A percentile compares a stretch with the other conserved stretches of the same genome.
Evolutionary conservation across 2,888 invertebrate species (phyloP).

Genomic region (Euzophera pinguis): DNA sequence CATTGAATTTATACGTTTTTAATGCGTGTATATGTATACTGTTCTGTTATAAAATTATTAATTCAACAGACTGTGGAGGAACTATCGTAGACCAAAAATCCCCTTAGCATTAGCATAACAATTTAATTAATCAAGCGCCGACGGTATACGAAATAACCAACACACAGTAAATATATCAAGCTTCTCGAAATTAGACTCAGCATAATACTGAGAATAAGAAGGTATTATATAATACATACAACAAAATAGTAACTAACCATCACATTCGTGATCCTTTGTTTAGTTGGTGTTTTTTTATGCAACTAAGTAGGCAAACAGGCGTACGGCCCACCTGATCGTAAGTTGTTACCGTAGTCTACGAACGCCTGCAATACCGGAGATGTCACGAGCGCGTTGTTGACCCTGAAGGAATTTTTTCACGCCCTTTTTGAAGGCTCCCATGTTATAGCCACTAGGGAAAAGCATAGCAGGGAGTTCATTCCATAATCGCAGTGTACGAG

Average conservation of each 20-base stretch:
- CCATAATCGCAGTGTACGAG: too few relatives aligned
- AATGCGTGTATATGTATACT: background rate
- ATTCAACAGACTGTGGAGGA: constrained; percentile 17
- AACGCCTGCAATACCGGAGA: too few relatives aligned
- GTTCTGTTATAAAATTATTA: constrained; percentile 16
- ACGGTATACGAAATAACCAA: constrained; percentile 23
- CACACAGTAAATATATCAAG: constrained; percentile 7
- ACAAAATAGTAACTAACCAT: background rate
- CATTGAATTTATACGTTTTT: background rate
- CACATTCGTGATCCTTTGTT: too few relatives aligned
- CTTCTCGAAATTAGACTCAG: constrained; percentile 1
- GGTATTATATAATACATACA: background rate
- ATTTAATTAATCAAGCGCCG: constrained; percentile 67
- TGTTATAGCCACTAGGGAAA: too few relatives aligned
- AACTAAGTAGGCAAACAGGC: too few relatives aligned
- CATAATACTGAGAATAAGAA: background rate
- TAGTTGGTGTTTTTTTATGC: too few relatives aligned
- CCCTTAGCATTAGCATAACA: constrained; percentile 62
- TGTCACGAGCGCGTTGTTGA: too few relatives aligned
- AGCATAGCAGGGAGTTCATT: too few relatives aligned
- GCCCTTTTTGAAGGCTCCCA: too few relatives aligned
- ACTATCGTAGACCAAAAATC: constrained; percentile 56
- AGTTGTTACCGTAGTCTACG: too few relatives aligned
- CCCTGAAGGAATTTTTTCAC: too few relatives aligned
- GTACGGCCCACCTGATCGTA: too few relatives aligned